Evolutionary conservation across 1,140 invertebrate species (phyloP).

Genomic region (Sminthurinus signatus): DNA sequence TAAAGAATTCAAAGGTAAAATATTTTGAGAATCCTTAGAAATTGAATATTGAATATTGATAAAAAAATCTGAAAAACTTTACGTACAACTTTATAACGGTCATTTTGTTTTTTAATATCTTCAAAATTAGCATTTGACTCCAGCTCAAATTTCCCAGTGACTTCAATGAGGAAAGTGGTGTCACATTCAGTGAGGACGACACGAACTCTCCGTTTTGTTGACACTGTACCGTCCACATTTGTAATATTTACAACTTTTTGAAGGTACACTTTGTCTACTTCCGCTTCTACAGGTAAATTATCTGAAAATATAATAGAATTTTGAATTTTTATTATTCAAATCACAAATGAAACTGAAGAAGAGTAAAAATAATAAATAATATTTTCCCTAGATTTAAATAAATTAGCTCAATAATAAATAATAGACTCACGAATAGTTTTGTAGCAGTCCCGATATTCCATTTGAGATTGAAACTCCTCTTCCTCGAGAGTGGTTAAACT

Average conservation of each 20-base stretch:
- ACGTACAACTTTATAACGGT: conserved; percentile 6
- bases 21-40: no score
- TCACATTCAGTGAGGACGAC: conserved; percentile 17
- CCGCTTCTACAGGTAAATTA: not conserved
- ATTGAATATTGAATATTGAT: no score
- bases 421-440: conserved; percentile 2
- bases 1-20: no score
- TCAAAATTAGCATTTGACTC: conserved; percentile 4
- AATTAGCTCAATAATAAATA: not conserved
- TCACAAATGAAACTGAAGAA: no score
- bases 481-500: conserved; percentile 11
- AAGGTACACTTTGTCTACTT: not conserved
- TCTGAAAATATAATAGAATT: no score
- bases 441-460: not conserved
- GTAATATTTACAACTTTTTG: not conserved
- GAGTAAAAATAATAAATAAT: no score
- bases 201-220: not conserved
- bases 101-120: conserved; percentile 8
- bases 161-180: conserved; percentile 18
- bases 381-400: no score
- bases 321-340: no score
- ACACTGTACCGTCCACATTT: not conserved
- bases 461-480: conserved; percentile 1
- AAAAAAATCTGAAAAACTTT: not conserved
- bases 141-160: conserved; percentile 17